These are phyloP conservation scores for Dicyrtoma fusca DNA, from an alignment of 2,888 invertebrate genomes.

Conservation along the genomic window DNA sequence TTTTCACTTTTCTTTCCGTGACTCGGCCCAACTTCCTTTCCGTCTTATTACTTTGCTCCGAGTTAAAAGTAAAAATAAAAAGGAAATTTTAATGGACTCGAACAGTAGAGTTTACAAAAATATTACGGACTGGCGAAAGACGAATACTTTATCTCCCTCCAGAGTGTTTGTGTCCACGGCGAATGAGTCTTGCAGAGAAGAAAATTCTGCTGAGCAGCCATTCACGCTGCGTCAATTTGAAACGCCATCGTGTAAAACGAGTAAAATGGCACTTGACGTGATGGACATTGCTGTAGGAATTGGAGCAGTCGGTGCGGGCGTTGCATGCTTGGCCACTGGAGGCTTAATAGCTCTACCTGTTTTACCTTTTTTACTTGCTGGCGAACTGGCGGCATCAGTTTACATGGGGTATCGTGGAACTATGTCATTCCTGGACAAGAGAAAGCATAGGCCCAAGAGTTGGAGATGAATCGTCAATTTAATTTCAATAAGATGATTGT, in stretches of 20 bases:
- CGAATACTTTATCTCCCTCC: slow-evolving; percentile 17
- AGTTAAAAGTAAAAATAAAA: slow-evolving; percentile 1
- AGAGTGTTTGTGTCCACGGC: not conserved
- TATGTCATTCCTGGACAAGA: not conserved
- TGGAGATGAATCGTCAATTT: slow-evolving; percentile 1
- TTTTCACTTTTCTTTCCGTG: not conserved
- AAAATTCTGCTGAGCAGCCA: not conserved
- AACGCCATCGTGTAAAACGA: slow-evolving; percentile 7
- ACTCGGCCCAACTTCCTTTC: not conserved
- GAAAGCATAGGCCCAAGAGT: slow-evolving; percentile 19
- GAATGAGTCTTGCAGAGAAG: not conserved
- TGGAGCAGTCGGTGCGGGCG: slow-evolving; percentile 22
- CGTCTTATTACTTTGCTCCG: slow-evolving; percentile 7
- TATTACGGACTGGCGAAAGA: slow-evolving; percentile 26
- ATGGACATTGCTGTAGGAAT: slow-evolving; percentile 12
- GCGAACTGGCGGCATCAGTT: slow-evolving; percentile 5
- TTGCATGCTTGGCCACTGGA: not conserved
- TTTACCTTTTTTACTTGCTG: slow-evolving; percentile 11
- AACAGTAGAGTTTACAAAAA: slow-evolving; percentile 23
- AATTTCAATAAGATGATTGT: too few relatives aligned
- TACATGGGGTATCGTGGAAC: slow-evolving; percentile 31
- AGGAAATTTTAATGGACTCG: not conserved
- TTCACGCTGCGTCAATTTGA: not conserved
- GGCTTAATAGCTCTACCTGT: not conserved
- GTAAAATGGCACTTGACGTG: slow-evolving; percentile 2